phyloP scores from a whole-genome alignment of 2,113 vertebrate species.

The Copsychus sechellarum region DNA sequence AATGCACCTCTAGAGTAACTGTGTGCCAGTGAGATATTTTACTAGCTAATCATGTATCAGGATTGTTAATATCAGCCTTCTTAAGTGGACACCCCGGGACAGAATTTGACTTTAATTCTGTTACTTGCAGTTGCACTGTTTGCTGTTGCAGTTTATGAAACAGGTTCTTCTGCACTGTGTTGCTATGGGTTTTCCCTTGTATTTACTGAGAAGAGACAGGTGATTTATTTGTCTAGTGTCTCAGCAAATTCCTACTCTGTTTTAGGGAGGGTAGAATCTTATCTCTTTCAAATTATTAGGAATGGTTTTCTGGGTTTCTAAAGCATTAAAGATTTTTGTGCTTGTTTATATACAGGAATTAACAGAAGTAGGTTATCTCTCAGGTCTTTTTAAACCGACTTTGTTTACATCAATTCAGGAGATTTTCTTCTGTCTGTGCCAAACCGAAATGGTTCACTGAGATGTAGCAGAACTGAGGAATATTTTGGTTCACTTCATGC shows the following conservation, averaged over 20 bases:
- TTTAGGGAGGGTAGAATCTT: neutral
- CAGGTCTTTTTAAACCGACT: neutral
- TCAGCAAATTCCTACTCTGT: neutral
- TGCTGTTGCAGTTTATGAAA: neutral
- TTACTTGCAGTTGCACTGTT: neutral
- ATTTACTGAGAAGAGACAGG: neutral
- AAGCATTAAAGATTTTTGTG: neutral
- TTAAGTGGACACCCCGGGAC: neutral
- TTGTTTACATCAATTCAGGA: neutral
- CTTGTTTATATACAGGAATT: neutral
- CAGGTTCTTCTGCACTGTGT: neutral
- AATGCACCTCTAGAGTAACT: neutral
- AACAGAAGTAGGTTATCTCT: neutral
- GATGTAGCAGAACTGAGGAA: neutral
- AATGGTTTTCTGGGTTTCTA: neutral
- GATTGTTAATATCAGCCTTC: neutral
- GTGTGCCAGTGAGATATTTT: neutral
- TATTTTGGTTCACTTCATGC: neutral
- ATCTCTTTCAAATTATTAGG: neutral
- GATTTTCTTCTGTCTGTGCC: neutral
- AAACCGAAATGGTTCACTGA: neutral
- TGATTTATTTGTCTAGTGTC: neutral
- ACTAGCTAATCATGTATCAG: neutral
- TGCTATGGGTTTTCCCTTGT: neutral
- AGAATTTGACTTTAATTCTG: neutral